Evolutionary conservation across 2,113 vertebrate genomes (phyloP), one percentile per base, ranked within the genome.

Genomic region (Xiphophorus hellerii): DNA sequence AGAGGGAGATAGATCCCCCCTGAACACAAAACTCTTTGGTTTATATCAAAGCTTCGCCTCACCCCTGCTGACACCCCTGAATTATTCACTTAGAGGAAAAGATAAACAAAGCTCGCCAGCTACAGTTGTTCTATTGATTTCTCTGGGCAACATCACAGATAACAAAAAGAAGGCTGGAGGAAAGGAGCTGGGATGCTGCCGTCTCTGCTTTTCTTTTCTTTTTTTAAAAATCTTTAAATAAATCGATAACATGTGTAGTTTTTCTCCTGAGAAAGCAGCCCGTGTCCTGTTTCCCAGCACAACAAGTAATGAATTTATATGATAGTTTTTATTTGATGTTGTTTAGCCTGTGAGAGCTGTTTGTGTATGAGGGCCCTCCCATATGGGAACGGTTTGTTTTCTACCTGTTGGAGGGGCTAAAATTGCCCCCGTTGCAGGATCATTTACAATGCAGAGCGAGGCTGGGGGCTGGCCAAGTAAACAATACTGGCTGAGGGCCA

Each of bases 41-140:
- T 83, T 76, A 77, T 83, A 83, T 90, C 89, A 89, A 88, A 89
- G 89, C 84, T 72, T 78, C 15, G 79, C 84, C 73, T 84, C 81
- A 66, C 87, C 62, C 86, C 84, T 48, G 69, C 86, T 80, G 85
- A 83, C 85, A 85, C 69, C 87, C 82, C 74, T 90, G 83, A 89
- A 91, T 90, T 89, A 90, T 92, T 91, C 91, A 90, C 84, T 92
- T 82, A 90, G 81, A 89, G 75, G 66, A 80, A 85, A 89, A 89
- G 84, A 89, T 88, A 91, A 91, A 91, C 89, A 89, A 84, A 86
- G 84, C 86, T 83, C 20, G 82, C 85, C 66, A 74, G 82, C 87
- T 88, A 90, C 89, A 90, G 87, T 87, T 89, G 91, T 88, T 88
- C 63, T 85, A 92, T 92, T 77, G 91, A 92, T 92, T 89, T 91